Evolutionary conservation across 2,888 invertebrate genomes (phyloP).

Genomic region (Willowsia nigromaculata): DNA sequence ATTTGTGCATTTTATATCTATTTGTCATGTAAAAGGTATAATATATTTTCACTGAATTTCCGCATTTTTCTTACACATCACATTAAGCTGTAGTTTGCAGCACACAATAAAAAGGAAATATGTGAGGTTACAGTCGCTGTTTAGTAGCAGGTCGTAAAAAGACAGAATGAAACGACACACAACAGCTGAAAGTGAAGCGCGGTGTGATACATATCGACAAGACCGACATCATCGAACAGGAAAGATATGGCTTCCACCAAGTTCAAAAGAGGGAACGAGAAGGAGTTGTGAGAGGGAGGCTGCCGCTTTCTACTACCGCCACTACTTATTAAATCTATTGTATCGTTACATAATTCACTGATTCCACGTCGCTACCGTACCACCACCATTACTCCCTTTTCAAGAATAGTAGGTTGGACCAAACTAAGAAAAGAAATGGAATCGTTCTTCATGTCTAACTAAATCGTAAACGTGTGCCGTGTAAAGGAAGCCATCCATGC

Average conservation of each 20-base stretch:
- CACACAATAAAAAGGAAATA: slow-evolving; percentile 52
- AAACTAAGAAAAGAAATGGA: neutral
- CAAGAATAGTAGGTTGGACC: neutral
- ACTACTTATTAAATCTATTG: slow-evolving; percentile 54
- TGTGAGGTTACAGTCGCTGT: slow-evolving; percentile 46
- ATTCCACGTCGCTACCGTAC: slow-evolving; percentile 29
- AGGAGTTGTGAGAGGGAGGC: slow-evolving; percentile 32
- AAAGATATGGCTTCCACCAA: neutral
- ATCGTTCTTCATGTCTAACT: neutral
- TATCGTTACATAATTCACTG: slow-evolving; percentile 54
- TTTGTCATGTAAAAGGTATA: neutral
- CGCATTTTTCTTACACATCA: slow-evolving; percentile 18
- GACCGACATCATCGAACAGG: slow-evolving; percentile 18
- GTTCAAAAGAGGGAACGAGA: neutral
- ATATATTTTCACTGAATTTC: slow-evolving; percentile 1
- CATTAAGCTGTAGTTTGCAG: slow-evolving; percentile 42
- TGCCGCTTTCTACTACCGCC: neutral
- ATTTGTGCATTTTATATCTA: neutral
- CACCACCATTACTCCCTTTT: neutral
- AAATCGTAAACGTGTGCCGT: neutral
- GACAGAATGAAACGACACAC: slow-evolving; percentile 33
- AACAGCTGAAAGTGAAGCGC: slow-evolving; percentile 62
- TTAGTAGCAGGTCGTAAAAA: slow-evolving; percentile 47
- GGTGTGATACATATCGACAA: slow-evolving; percentile 32
- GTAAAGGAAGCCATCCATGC: neutral